A percentile compares a stretch with the other conserved stretches of the same genome.
Conservation (phyloP, 2,113 vertebrate genomes). For the Fulica atra region DNA sequence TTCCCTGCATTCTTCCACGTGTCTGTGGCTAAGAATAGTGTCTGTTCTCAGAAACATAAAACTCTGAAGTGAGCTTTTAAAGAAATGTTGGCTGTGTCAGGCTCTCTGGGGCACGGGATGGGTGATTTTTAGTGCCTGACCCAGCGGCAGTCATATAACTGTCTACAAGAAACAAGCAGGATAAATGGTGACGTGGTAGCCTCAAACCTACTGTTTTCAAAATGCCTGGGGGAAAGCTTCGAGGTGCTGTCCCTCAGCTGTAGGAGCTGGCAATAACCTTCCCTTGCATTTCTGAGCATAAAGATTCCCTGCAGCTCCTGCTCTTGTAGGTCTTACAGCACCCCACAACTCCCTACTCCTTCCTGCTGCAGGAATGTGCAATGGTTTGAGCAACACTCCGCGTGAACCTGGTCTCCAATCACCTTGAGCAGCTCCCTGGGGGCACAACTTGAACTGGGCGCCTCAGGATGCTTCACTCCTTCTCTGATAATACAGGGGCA, state of each 20-base stretch:
- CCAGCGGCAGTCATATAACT: background rate
- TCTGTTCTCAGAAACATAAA: slow-evolving; percentile 23
- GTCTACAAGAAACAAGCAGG: background rate
- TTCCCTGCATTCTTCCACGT: background rate
- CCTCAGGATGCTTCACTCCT: background rate
- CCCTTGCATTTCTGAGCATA: background rate
- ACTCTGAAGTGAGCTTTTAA: background rate
- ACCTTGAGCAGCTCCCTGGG: background rate
- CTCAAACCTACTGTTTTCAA: background rate
- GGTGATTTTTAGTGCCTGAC: background rate
- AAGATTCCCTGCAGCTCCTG: background rate
- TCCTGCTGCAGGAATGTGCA: fast-evolving
- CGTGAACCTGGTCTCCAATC: background rate
- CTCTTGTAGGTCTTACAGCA: background rate
- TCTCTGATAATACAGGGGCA: background rate
- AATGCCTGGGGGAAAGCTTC: background rate
- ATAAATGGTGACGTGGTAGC: background rate
- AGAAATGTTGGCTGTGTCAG: background rate
- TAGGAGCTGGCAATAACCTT: background rate
- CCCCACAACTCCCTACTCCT: background rate
- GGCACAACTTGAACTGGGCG: background rate
- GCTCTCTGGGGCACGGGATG: background rate
- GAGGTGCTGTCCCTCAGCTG: background rate
- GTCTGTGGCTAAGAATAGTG: slow-evolving; percentile 17
- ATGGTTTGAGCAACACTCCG: background rate